Evolutionary conservation across 2,888 invertebrate species (phyloP), one percentile per base, ranked within the genome.

Genomic region (Oxyteleia sp.): DNA sequence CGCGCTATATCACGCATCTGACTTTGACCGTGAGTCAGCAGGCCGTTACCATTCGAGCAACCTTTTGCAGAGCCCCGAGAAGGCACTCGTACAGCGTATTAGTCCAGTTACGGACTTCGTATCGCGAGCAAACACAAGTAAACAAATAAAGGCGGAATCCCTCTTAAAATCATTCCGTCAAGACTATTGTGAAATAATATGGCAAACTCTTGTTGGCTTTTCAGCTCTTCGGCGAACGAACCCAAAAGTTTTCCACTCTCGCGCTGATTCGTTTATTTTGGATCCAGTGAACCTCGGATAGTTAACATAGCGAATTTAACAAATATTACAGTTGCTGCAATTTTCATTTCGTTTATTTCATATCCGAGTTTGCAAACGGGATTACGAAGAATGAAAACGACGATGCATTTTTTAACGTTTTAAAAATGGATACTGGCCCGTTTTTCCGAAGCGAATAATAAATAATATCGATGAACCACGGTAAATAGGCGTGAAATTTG

Each of bases 1-100:
- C 63, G 84, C 55, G 59, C 64, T 74, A 51, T 66, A 79, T 79
- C 79, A 80, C 87, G 80, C 89, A 89, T 89, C 90, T 88, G 88
- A 89, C 88, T 89, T 88, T 88, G 88, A 88, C 89, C 90, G 87
- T 90, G 90, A 91, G 88, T 90, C 90, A 90, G 89, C 89, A 79
- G 82, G 85, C 82, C 49, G 55, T 64, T 76, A 26, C 63, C 61
- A 78, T 81, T 49, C 38, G 53, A 43, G 47, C 51, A 71, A 47
- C 64, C 47, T 81, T 64, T 59, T 23, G 69, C 23, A n/a, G 45
- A 32, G 66, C 29, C 69, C 23, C 11, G 51, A 23, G 66, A 69
- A 75, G 78, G 69, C 61, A 84, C 63, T 63, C n/a, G 53, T 49
- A 29, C 49, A n/a, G 47, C 18, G n/a, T 47, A 61, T 78, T 68